A percentile compares a stretch with the other conserved stretches of the same genome.
These are phyloP conservation scores for Orcinus orca DNA, from an alignment of 2,113 vertebrate genomes.

Conservation along the genomic window DNA sequence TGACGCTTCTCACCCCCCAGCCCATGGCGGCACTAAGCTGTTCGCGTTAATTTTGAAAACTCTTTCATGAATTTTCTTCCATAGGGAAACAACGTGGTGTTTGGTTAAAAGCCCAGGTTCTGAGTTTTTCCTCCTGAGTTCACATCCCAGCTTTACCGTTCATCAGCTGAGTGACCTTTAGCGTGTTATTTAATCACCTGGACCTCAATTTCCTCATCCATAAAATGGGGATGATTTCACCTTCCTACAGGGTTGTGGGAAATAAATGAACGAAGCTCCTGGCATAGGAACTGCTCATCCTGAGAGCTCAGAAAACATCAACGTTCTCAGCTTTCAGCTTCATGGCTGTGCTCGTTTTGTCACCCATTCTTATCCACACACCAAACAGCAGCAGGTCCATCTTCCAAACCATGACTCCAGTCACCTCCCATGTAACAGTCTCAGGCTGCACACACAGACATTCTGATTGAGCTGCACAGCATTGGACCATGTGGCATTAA, in stretches of 20 bases:
- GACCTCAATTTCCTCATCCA: background rate
- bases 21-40: background rate
- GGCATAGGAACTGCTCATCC: background rate
- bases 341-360: background rate
- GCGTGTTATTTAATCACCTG: background rate
- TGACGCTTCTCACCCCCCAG: background rate
- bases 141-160: background rate
- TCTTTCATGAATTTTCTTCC: background rate
- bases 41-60: background rate
- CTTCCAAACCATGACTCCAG: background rate
- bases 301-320: background rate
- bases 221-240: slow-evolving; percentile 47
- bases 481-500: background rate
- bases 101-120: background rate
- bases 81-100: background rate
- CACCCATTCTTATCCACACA: background rate
- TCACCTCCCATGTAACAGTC: background rate
- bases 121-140: background rate
- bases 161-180: background rate
- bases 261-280: background rate
- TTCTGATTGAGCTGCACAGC: background rate
- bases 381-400: background rate
- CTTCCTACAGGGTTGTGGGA: background rate
- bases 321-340: background rate
- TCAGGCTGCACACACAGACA: background rate